Base-by-base conservation (phyloP, 2,888 invertebrate species). In the Callinectes sapidus region DNA sequence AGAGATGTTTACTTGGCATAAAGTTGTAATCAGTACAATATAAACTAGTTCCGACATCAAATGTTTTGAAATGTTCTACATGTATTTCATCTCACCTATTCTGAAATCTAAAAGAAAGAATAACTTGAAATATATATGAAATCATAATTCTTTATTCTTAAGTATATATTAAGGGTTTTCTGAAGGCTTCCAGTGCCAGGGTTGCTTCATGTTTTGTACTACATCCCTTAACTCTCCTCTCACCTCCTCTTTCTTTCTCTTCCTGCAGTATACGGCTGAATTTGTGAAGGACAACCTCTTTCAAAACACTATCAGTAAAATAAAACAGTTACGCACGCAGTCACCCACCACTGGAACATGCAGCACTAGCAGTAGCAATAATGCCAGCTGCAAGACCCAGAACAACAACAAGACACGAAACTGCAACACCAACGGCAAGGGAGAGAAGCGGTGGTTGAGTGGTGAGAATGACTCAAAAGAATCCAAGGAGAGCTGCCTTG, bases 181-280 rank as follows among this genome's bases (percentile, higher is more conserved):
- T 39, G 39, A 39, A 39, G 39, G 5, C 39, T 39, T 39, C 39
- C 5, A 39, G 39, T 39, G 39, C 39, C 39, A 3, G 39, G 39
- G 39, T 39, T 39, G 5, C 39, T 39, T 39, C 5, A 5, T 39
- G 39, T 39, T 39, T 39, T 39, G 39, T 39, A 39, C 39, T 5
- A 3, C 39, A 39, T 39, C 5, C 5, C 39, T 39, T 5, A 39
- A 39, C 39, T 39, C 61, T 61, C 61, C 61, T 61, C 18, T 61
- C 61, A 23, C 18, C 23, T 23, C 28, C 71, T 54, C 86, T 54
- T 85, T 85, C 85, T 85, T 54, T 85, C 85, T 90, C 85, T 85
- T 42, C 54, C 91, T 91, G 6, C 94, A 94, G 94, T 94, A 90
- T 86, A 93, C 92, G 32, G 94, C 93, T n/a, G 94, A 94, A 32